phyloP scores from a whole-genome alignment of 2,888 invertebrate species.

The Abrostola tripartita region DNA sequence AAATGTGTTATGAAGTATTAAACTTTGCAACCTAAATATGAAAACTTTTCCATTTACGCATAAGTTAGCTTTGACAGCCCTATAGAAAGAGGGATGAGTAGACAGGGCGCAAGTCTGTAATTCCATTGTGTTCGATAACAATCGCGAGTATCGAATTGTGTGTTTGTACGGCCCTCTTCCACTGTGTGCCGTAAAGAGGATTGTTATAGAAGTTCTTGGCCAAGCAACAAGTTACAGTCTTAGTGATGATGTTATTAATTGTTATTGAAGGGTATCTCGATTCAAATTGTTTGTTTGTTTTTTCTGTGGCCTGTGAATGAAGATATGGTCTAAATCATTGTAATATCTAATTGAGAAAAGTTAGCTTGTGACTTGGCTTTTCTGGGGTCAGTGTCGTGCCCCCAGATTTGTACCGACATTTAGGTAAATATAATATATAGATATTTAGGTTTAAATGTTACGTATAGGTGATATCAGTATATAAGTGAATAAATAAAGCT shows the following conservation, averaged over 20 bases:
- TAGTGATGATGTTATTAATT: slow-evolving; percentile 51
- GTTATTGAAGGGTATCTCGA: slow-evolving; percentile 42
- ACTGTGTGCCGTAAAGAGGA: slow-evolving; percentile 68
- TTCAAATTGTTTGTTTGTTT: slow-evolving; percentile 23
- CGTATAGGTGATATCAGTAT: no score
- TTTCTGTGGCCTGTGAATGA: not conserved
- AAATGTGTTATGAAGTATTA: no score
- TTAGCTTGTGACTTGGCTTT: no score
- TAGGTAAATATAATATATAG: no score
- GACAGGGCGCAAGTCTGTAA: slow-evolving; percentile 79
- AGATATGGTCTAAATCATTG: no score
- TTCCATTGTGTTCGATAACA: slow-evolving; percentile 86
- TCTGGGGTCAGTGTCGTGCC: no score
- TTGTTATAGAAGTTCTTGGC: slow-evolving; percentile 65
- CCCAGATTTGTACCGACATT: no score
- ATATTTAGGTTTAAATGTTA: no score
- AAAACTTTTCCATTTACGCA: not conserved
- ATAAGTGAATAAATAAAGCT: no score
- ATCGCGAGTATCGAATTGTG: slow-evolving; percentile 76
- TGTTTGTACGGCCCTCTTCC: slow-evolving; percentile 69
- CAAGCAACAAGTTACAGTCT: slow-evolving; percentile 71
- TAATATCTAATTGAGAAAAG: no score
- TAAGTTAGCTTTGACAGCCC: slow-evolving; percentile 35
- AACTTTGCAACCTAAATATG: not conserved
- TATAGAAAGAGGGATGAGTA: slow-evolving; percentile 46